Evolutionary conservation across 2,888 invertebrate species (phyloP), one percentile per base, ranked within the genome.

Genomic region (Hirtodrosophila cameraria): DNA sequence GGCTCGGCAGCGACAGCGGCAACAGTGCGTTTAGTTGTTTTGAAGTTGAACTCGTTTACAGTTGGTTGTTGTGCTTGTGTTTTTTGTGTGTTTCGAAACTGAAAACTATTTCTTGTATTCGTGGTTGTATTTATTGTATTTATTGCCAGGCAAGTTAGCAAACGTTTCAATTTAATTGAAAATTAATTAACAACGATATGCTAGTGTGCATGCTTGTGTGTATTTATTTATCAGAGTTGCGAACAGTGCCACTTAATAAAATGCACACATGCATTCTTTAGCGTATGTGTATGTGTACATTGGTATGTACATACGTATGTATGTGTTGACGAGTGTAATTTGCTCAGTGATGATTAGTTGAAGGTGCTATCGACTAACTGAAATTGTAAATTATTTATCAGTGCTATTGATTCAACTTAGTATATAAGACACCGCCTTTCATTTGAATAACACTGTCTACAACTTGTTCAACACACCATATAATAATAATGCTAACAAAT

Each of bases 41-140:
- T 87, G 87, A 86, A 87, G 87, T 83, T 76, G 76, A 80, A 87
- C 88, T 80, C 86, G 84, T 86, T 83, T 87, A 67, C 85, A 80
- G 88, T 83, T 86, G 62, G 50, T 49, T 58, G 41, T 39, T 30
- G 43, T 62, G n/a, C n/a, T n/a, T n/a, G n/a, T n/a, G n/a, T 50
- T 48, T 58, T 38, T 72, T 75, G 82, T 73, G 84, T 79, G 84
- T 46, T 73, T 79, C 42, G 70, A 58, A 62, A 75, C 30, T 42
- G 20, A 46, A 54, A 50, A 39, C 49, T 49, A 41, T 57, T 52
- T 55, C n/a, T 20, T 42, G 48, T 28, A 30, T 68, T 52, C 33
- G 70, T 62, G 55, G 16, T 69, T 43, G 20, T 28, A 5, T 23
- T 23, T 23, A 7, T 6, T 6, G 8, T 15, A 28, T 38, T 41